Conservation (phyloP, 1,140 invertebrate species). For the Papilio helenus region DNA sequence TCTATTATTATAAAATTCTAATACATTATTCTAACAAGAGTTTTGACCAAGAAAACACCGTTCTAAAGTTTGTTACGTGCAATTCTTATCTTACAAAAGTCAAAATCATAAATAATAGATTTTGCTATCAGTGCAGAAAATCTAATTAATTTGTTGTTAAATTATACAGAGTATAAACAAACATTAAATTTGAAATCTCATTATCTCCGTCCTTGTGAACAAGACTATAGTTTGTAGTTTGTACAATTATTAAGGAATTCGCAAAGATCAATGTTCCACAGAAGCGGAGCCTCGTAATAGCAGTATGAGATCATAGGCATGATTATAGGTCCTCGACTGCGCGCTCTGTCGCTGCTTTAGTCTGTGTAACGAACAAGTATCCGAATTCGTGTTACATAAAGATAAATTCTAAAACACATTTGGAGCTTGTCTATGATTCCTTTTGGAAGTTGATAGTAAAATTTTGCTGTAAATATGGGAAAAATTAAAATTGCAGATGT, state of each 20-base stretch:
- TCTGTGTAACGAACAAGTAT: not conserved
- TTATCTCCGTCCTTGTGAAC: constrained; percentile 11
- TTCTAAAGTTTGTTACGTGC: too few relatives aligned
- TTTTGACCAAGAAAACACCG: too few relatives aligned
- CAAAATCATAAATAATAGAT: not conserved
- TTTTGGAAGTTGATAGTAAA: too few relatives aligned
- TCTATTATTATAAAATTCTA: too few relatives aligned
- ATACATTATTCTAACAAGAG: too few relatives aligned
- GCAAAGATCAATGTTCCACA: constrained; percentile 11
- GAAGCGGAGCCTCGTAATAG: not conserved
- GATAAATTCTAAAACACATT: too few relatives aligned
- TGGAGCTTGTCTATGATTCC: too few relatives aligned
- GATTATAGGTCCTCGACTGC: not conserved
- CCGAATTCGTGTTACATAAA: not conserved
- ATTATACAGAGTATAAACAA: not conserved
- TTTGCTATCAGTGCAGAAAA: not conserved
- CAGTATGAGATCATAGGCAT: not conserved
- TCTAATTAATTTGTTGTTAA: not conserved
- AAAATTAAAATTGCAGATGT: too few relatives aligned
- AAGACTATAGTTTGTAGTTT: not conserved
- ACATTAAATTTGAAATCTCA: constrained; percentile 4
- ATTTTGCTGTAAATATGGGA: not conserved
- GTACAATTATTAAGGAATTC: constrained; percentile 18
- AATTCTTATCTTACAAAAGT: not conserved
- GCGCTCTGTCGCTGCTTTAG: not conserved